A percentile compares a stretch with the other conserved stretches of the same genome.
phyloP scores from a whole-genome alignment of 2,888 invertebrate species.

The Dromius quadrimaculatus region DNA sequence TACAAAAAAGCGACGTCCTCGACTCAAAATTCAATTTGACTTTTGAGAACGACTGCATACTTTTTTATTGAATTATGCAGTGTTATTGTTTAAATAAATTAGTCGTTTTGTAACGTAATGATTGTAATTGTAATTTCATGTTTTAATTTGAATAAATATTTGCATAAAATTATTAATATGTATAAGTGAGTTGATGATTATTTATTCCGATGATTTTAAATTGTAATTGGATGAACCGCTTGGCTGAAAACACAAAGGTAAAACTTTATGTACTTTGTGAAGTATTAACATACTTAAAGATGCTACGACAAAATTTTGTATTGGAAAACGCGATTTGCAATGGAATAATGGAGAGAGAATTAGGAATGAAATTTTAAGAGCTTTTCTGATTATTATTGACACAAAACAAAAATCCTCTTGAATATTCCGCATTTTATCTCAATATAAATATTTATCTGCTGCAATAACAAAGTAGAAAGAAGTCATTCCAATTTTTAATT shows the following conservation, averaged over 20 bases:
- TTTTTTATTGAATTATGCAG: constrained; percentile 11
- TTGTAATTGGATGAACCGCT: constrained; percentile 37
- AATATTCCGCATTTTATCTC: no score
- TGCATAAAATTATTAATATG: constrained; percentile 38
- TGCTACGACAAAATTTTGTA: constrained; percentile 10
- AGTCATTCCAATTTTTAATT: no score
- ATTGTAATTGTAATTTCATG: constrained; percentile 35
- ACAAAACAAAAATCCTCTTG: no score
- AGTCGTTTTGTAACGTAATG: constrained; percentile 31
- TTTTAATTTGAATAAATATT: constrained; percentile 36
- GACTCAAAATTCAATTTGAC: constrained; percentile 6
- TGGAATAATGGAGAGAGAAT: not conserved
- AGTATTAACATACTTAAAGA: constrained; percentile 35
- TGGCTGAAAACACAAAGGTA: constrained; percentile 8
- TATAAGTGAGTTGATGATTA: constrained; percentile 34
- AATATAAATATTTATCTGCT: no score
- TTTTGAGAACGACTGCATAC: no score
- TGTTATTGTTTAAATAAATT: constrained; percentile 37
- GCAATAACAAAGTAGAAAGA: no score
- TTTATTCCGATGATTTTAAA: constrained; percentile 37
- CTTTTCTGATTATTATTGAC: no score
- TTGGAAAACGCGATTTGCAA: constrained; percentile 9
- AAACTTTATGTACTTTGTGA: constrained; percentile 28
- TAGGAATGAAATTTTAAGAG: no score
- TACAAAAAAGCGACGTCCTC: constrained; percentile 20